These are phyloP conservation scores for Globia sparganii DNA, from an alignment of 2,888 invertebrate genomes.

Conservation along the genomic window DNA sequence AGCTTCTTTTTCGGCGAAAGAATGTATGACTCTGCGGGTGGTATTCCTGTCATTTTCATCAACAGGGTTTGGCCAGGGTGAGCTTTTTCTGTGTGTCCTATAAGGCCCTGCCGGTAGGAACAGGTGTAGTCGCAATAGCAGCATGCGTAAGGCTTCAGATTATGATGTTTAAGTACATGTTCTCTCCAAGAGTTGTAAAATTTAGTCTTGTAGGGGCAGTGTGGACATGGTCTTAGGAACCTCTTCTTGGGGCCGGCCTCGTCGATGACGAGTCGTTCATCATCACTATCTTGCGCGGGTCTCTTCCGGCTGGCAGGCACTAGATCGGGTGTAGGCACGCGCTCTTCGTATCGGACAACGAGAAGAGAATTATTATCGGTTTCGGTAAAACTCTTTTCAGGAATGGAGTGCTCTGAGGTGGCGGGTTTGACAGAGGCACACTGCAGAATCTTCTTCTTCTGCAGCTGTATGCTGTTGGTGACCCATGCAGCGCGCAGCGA, in stretches of 20 bases:
- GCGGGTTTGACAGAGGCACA: slow-evolving; percentile 13
- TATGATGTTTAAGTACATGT: slow-evolving; percentile 87
- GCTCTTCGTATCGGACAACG: slow-evolving; percentile 81
- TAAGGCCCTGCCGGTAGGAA: slow-evolving; percentile 69
- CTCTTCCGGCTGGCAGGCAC: slow-evolving; percentile 56
- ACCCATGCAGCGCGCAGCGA: slow-evolving; percentile 78
- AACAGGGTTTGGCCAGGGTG: slow-evolving; percentile 73
- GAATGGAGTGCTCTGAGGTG: slow-evolving; percentile 11
- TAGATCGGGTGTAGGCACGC: slow-evolving; percentile 75
- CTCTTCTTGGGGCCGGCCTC: slow-evolving; percentile 64
- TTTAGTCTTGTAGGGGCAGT: slow-evolving; percentile 74
- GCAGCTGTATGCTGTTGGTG: slow-evolving; percentile 71
- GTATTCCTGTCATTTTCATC: slow-evolving; percentile 63
- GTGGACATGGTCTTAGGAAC: slow-evolving; percentile 69
- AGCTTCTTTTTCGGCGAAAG: slow-evolving; percentile 4
- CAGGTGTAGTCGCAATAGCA: slow-evolving; percentile 79
- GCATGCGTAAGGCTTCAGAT: slow-evolving; percentile 84
- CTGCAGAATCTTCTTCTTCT: slow-evolving; percentile 74
- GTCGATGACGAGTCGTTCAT: slow-evolving; percentile 76
- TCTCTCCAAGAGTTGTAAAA: slow-evolving; percentile 71
- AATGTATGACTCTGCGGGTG: slow-evolving; percentile 36
- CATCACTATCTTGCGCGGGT: slow-evolving; percentile 74
- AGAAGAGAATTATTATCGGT: slow-evolving; percentile 82
- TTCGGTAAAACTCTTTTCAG: slow-evolving; percentile 46
- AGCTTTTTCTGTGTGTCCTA: slow-evolving; percentile 73